These are phyloP conservation scores for Drosophila sulfurigaster DNA, from an alignment of 1,140 invertebrate species.

Conservation along the genomic window DNA sequence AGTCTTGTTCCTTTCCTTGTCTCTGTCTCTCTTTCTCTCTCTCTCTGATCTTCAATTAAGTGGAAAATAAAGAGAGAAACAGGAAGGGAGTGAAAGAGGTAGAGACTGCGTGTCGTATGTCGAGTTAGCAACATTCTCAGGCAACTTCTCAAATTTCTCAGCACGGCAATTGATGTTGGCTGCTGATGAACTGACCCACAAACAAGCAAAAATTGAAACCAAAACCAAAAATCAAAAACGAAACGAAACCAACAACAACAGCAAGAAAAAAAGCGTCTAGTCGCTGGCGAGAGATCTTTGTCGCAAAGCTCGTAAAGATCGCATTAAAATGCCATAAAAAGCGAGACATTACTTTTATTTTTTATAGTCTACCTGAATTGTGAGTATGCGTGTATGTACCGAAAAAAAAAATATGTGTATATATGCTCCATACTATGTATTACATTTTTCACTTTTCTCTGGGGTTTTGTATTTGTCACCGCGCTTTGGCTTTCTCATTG, in stretches of 20 bases:
- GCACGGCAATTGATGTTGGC: background rate
- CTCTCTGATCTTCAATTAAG: background rate
- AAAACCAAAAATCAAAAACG: background rate
- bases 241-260: conserved; percentile 2
- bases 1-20: background rate
- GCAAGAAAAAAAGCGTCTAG: conserved; percentile 3
- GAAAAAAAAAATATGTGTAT: conserved; percentile 22
- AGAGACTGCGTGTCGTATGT: background rate
- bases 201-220: conserved; percentile 24
- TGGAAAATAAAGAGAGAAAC: background rate
- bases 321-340: conserved; percentile 74
- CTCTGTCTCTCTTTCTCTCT: background rate
- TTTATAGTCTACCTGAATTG: conserved; percentile 32
- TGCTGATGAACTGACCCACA: conserved; percentile 31
- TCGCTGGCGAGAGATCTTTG: conserved; percentile 56
- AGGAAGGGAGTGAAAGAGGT: background rate
- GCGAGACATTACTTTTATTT: conserved; percentile 65
- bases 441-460: conserved; percentile 46
- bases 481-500: conserved; percentile 59
- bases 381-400: conserved; percentile 1
- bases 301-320: conserved; percentile 68
- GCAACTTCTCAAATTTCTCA: conserved; percentile 9
- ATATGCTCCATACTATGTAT: background rate
- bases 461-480: conserved; percentile 30
- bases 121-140: conserved; percentile 9